Conservation (phyloP, 1,140 invertebrate species). For the Aphelenchoides avenae region DNA sequence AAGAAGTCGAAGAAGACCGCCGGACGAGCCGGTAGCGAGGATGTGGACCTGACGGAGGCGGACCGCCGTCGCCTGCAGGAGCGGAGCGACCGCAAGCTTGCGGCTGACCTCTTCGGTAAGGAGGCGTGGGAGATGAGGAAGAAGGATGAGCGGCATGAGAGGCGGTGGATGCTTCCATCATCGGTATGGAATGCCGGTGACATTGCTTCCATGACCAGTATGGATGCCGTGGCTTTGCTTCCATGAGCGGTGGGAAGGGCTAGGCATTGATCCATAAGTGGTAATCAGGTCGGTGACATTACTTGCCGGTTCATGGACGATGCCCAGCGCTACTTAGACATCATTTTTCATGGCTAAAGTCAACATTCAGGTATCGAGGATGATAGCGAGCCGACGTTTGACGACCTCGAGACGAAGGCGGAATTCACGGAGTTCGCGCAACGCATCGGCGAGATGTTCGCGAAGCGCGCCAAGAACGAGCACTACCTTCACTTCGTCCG, state of each 20-base stretch:
- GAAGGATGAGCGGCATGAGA: too few species aligned
- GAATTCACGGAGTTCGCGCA: slow-evolving; percentile 28
- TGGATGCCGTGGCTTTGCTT: too few species aligned
- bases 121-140: neutral
- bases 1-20: slow-evolving; percentile 12
- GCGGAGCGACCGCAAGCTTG: slow-evolving; percentile 19
- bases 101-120: slow-evolving; percentile 32
- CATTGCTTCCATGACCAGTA: too few species aligned
- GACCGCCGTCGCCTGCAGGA: slow-evolving; percentile 27
- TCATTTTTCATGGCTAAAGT: neutral
- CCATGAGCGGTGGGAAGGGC: neutral
- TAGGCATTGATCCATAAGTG: neutral
- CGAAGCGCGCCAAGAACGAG: slow-evolving; percentile 4
- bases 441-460: slow-evolving; percentile 15
- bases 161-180: too few species aligned
- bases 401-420: slow-evolving; percentile 11
- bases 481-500: slow-evolving; percentile 21
- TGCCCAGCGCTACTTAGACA: neutral
- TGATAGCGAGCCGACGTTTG: slow-evolving; percentile 27
- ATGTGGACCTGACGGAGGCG: slow-evolving; percentile 7
- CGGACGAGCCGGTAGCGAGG: neutral
- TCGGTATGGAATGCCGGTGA: too few species aligned
- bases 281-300: neutral
- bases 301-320: slow-evolving; percentile 13
- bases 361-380: slow-evolving; percentile 20